These are phyloP conservation scores for Caenorhabditis drosophilae DNA, from an alignment of 2,888 invertebrate genomes.

Conservation along the genomic window DNA sequence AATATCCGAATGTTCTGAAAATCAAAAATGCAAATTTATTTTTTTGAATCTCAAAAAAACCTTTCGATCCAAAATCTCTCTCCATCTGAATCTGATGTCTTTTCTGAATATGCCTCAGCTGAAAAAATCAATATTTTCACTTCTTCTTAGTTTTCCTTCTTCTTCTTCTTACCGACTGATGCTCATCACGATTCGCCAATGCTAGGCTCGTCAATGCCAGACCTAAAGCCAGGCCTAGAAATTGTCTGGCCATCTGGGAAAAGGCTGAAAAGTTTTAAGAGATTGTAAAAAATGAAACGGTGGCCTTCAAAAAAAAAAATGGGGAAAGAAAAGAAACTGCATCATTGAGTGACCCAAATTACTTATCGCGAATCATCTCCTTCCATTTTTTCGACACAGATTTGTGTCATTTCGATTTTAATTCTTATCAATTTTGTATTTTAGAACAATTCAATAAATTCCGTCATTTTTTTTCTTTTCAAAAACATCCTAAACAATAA, in stretches of 20 bases:
- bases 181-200: not conserved
- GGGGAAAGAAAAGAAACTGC: not conserved
- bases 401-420: too few relatives aligned
- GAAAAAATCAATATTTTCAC: constrained; percentile 7
- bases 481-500: not conserved
- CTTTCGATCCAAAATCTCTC: constrained; percentile 21
- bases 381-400: too few relatives aligned
- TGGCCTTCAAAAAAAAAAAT: not conserved
- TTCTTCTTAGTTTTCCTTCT: not conserved
- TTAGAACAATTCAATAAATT: too few relatives aligned
- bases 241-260: not conserved
- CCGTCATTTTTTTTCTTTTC: not conserved
- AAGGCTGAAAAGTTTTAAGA: not conserved
- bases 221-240: not conserved
- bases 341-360: not conserved
- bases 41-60: not conserved
- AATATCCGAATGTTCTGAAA: constrained; percentile 27
- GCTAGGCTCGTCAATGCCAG: not conserved
- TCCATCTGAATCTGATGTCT: constrained; percentile 29
- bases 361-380: not conserved
- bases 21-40: not conserved
- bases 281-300: not conserved
- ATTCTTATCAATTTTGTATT: too few relatives aligned
- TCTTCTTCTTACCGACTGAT: not conserved
- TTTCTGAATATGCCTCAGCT: constrained; percentile 31